Conservation (phyloP, 2,797 vertebrate species). For the Myotis planiceps region DNA sequence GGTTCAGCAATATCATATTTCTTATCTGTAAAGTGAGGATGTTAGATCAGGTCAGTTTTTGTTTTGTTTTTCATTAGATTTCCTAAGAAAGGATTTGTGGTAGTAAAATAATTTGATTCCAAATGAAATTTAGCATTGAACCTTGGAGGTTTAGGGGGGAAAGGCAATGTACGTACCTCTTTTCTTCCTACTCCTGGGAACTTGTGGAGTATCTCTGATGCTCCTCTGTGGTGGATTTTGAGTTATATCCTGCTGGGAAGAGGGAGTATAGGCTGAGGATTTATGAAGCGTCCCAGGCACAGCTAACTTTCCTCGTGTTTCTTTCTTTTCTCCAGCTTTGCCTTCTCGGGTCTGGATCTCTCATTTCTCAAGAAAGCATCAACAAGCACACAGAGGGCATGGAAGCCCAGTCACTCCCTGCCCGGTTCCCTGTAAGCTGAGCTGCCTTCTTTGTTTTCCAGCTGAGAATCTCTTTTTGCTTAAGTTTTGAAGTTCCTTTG, state of each 20-base stretch:
- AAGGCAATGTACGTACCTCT: background rate
- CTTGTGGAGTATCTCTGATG: background rate
- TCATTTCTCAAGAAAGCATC: background rate
- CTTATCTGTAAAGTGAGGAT: background rate
- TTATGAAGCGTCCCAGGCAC: background rate
- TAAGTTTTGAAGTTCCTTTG: background rate
- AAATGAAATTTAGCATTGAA: background rate
- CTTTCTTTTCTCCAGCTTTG: background rate
- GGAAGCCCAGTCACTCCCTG: background rate
- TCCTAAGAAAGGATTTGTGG: background rate
- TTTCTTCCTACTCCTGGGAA: background rate
- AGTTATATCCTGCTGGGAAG: background rate
- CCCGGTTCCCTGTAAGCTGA: constrained; percentile 22
- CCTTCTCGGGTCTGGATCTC: background rate
- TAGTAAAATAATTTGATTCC: background rate
- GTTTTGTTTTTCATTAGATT: background rate
- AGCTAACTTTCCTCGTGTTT: background rate
- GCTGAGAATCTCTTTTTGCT: background rate
- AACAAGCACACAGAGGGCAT: background rate
- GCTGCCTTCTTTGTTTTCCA: background rate
- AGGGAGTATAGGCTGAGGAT: background rate
- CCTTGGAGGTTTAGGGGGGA: background rate
- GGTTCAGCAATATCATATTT: background rate
- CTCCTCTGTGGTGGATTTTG: background rate
- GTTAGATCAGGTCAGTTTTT: background rate